Evolutionary conservation across 2,888 invertebrate genomes (phyloP).

Genomic region (Drosophila pseudotakahashii): DNA sequence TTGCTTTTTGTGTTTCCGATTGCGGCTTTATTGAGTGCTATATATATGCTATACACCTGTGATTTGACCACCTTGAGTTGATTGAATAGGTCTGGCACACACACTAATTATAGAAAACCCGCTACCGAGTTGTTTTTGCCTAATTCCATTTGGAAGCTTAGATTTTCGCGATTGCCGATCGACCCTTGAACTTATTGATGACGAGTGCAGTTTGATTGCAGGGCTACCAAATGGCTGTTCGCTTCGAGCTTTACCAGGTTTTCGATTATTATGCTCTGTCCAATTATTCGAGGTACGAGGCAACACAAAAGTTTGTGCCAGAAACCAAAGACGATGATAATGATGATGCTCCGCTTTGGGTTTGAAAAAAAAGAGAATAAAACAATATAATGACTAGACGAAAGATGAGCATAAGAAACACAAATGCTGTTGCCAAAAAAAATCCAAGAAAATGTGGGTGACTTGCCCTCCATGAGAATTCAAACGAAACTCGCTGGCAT

Average conservation of each 20-base stretch:
- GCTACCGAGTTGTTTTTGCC: neutral
- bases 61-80: constrained; percentile 63
- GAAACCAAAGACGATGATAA: constrained; percentile 28
- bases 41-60: constrained; percentile 55
- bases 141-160: constrained; percentile 31
- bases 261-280: constrained; percentile 16
- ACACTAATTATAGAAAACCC: constrained; percentile 21
- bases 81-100: constrained; percentile 51
- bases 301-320: constrained; percentile 41
- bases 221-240: constrained; percentile 7
- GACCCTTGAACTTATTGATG: constrained; percentile 45
- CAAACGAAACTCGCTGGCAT: constrained; percentile 49
- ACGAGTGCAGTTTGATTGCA: constrained; percentile 20
- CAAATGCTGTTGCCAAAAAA: constrained; percentile 41
- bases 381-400: constrained; percentile 37
- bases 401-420: constrained; percentile 41
- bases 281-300: constrained; percentile 15
- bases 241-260: constrained; percentile 16
- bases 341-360: constrained; percentile 36
- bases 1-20: constrained; percentile 46
- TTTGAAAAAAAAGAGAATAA: constrained; percentile 1
- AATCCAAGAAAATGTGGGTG: constrained; percentile 59
- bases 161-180: constrained; percentile 23
- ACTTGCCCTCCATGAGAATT: constrained; percentile 67
- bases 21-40: constrained; percentile 49